A percentile compares a stretch with the other conserved stretches of the same genome.
phyloP scores from a whole-genome alignment of 2,888 invertebrate species.

The Cephonodes hylas region DNA sequence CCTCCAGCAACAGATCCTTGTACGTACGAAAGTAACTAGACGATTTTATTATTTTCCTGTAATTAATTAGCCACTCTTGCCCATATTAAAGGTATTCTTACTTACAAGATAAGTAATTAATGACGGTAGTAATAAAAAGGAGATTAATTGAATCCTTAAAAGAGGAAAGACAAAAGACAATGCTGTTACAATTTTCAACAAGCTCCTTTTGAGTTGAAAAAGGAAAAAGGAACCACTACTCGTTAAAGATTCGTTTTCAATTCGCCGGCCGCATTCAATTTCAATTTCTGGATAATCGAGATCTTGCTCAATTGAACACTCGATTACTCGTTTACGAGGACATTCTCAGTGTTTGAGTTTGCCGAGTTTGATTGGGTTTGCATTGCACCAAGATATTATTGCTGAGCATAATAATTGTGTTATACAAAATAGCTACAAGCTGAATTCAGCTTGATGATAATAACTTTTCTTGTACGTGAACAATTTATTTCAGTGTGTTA shows the following conservation, averaged over 20 bases:
- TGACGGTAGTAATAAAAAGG: slow-evolving; percentile 30
- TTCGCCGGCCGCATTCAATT: slow-evolving; percentile 68
- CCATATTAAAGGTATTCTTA: slow-evolving; percentile 17
- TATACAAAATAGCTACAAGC: slow-evolving; percentile 24
- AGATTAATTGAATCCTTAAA: slow-evolving; percentile 34
- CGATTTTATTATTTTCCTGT: slow-evolving; percentile 14
- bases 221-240: slow-evolving; percentile 40
- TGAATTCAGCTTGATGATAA: too few relatives aligned
- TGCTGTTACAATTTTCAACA: slow-evolving; percentile 29
- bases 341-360: slow-evolving; percentile 71
- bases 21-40: slow-evolving; percentile 1
- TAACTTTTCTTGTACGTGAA: too few relatives aligned
- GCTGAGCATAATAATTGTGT: slow-evolving; percentile 54
- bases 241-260: slow-evolving; percentile 62
- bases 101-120: slow-evolving; percentile 23
- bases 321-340: slow-evolving; percentile 76
- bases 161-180: slow-evolving; percentile 32
- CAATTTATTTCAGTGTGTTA: too few relatives aligned
- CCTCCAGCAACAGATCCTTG: not conserved
- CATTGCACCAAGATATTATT: slow-evolving; percentile 62
- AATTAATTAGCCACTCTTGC: slow-evolving; percentile 23
- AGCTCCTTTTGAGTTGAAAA: slow-evolving; percentile 18
- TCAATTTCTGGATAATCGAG: slow-evolving; percentile 76
- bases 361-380: slow-evolving; percentile 75
- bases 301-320: slow-evolving; percentile 79